phyloP scores from a whole-genome alignment of 2,888 invertebrate genomes.

The Ormyrus thymus region DNA sequence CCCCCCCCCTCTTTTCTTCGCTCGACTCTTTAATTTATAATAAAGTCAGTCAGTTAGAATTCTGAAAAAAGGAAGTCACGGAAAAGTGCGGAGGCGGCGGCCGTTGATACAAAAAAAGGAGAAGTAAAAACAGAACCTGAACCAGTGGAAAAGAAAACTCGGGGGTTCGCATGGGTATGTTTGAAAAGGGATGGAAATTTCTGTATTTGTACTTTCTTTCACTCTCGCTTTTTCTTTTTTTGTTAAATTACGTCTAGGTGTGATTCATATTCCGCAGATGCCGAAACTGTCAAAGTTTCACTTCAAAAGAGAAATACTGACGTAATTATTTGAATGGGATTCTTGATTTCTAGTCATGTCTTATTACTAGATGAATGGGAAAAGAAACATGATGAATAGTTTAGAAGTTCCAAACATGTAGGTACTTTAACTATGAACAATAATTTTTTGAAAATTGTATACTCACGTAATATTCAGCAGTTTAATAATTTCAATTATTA shows the following conservation, averaged over 20 bases:
- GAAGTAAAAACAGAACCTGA: not conserved
- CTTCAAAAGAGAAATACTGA: constrained; percentile 20
- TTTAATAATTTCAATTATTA: too few species aligned
- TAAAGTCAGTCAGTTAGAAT: constrained; percentile 54
- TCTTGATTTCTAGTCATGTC: not conserved
- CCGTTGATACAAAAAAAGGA: constrained; percentile 11
- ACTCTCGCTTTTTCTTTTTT: constrained; percentile 1
- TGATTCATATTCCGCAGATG: constrained; percentile 15
- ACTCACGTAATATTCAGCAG: too few species aligned
- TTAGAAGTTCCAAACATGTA: too few species aligned
- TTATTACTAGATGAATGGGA: too few species aligned
- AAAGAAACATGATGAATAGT: too few species aligned
- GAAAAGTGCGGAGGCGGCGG: constrained; percentile 4
- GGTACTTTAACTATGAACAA: too few species aligned
- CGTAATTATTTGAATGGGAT: not conserved
- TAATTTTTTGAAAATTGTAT: too few species aligned
- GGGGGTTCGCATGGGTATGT: constrained; percentile 7
- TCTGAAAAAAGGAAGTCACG: constrained; percentile 32
- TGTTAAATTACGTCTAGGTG: not conserved
- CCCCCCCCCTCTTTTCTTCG: not conserved
- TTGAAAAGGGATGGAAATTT: constrained; percentile 15
- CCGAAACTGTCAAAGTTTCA: constrained; percentile 20
- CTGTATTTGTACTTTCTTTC: constrained; percentile 3
- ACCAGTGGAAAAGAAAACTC: constrained; percentile 3
- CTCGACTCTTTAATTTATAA: constrained; percentile 54